Percentiles rank a stretch among this genome's conserved stretches.
These are phyloP conservation scores for Chondrosia reniformis DNA, from an alignment of 37 sponge, comb jelly and placozoan species.

Conservation along the genomic window DNA sequence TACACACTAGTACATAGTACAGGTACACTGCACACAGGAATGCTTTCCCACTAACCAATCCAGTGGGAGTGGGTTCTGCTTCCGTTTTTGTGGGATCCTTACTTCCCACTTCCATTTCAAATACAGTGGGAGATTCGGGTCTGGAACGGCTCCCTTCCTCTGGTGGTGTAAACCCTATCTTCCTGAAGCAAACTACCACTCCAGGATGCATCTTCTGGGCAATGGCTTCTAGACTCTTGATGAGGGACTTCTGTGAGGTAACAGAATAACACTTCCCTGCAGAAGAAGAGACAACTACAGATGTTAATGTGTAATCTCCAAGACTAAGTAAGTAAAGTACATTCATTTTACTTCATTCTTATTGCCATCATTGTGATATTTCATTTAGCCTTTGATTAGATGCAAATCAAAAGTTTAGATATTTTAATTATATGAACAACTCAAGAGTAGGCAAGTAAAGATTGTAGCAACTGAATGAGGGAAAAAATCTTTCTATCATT, in stretches of 20 bases:
- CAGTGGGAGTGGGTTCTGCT: constrained; percentile 9
- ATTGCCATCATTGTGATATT: too few relatives aligned
- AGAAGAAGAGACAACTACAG: neutral
- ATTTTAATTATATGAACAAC: too few relatives aligned
- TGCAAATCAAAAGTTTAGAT: too few relatives aligned
- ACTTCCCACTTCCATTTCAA: constrained; percentile 15
- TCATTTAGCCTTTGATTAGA: too few relatives aligned
- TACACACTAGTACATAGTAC: neutral
- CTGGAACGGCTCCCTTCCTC: neutral
- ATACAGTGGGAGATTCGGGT: constrained; percentile 9
- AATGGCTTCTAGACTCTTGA: constrained; percentile 88
- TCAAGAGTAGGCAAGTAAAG: too few relatives aligned
- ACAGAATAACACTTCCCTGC: constrained; percentile 76
- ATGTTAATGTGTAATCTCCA: too few relatives aligned
- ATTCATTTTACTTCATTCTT: too few relatives aligned
- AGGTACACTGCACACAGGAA: neutral
- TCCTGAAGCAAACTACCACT: constrained; percentile 89
- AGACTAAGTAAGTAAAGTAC: too few relatives aligned
- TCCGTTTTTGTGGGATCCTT: neutral
- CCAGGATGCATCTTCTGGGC: constrained; percentile 91
- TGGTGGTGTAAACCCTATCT: constrained; percentile 34
- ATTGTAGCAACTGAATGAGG: too few relatives aligned
- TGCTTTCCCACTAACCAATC: neutral
- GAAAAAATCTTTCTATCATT: too few relatives aligned
- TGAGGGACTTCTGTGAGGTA: constrained; percentile 66